Evolutionary conservation across 2,888 invertebrate species (phyloP).

Genomic region (Osmoderma eremita): DNA sequence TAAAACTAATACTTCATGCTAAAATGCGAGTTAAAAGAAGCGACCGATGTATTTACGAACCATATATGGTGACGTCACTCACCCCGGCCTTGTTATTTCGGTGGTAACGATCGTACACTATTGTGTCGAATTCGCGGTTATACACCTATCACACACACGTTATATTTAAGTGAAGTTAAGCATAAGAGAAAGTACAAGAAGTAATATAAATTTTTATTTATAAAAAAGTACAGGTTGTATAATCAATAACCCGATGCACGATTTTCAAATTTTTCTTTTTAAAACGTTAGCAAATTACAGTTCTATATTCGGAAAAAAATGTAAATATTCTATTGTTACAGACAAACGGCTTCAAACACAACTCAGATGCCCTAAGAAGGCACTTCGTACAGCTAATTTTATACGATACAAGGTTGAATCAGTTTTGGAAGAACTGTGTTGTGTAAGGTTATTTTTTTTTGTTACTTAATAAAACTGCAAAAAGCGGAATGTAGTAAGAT

Average conservation of each 20-base stretch:
- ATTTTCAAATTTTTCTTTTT: background rate
- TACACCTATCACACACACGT: too few species aligned
- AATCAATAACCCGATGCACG: conserved; percentile 6
- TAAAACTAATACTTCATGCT: too few species aligned
- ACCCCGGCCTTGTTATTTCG: too few species aligned
- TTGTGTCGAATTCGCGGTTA: too few species aligned
- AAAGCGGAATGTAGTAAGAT: conserved; percentile 37
- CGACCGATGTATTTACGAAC: too few species aligned
- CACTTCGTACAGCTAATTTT: conserved; percentile 39
- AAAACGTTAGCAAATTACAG: conserved; percentile 25
- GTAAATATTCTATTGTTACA: conserved; percentile 17
- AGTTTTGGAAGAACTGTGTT: conserved; percentile 41
- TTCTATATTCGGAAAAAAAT: conserved; percentile 8
- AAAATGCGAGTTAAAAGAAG: too few species aligned
- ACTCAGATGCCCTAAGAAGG: conserved; percentile 43
- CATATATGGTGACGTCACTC: too few species aligned
- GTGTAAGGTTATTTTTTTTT: background rate
- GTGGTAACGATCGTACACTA: too few species aligned
- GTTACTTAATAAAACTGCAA: conserved; percentile 30
- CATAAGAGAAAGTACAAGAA: too few species aligned
- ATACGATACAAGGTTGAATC: conserved; percentile 6
- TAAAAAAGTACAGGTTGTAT: conserved; percentile 21
- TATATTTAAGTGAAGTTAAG: too few species aligned
- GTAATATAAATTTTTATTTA: conserved; percentile 26
- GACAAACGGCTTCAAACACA: conserved; percentile 18